Evolutionary conservation across 2,888 invertebrate species (phyloP).

Genomic region (Glyphotaelius pellucidus): DNA sequence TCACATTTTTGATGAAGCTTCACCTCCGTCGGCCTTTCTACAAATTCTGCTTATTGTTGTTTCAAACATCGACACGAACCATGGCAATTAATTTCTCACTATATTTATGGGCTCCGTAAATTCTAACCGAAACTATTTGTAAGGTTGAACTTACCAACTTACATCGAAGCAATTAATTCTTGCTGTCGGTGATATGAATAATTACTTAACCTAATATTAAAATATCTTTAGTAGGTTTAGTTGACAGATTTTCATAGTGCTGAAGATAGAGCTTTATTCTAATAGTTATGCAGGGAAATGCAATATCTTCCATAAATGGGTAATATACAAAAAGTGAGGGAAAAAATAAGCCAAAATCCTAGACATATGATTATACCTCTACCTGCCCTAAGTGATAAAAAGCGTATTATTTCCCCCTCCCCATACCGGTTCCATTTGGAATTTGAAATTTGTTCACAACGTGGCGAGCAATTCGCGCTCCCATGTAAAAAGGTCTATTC

Average conservation of each 20-base stretch:
- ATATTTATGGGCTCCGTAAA: background rate
- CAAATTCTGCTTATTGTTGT: background rate
- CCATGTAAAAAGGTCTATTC: too few species aligned
- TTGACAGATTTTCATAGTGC: background rate
- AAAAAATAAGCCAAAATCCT: too few species aligned
- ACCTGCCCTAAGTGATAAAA: too few species aligned
- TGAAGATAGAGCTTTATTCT: background rate
- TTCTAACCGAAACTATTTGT: background rate
- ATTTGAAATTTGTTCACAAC: too few species aligned
- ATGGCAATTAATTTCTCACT: background rate
- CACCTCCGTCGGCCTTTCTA: background rate
- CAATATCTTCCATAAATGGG: too few species aligned
- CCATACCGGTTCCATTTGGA: too few species aligned
- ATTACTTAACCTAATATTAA: background rate
- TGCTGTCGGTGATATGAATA: background rate
- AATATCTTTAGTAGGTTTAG: background rate
- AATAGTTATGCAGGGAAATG: background rate
- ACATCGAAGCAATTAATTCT: background rate
- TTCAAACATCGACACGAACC: background rate
- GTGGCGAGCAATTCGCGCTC: too few species aligned
- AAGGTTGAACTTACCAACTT: background rate
- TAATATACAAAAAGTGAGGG: too few species aligned
- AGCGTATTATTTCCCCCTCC: too few species aligned
- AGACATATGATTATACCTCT: too few species aligned
- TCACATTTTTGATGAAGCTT: background rate